Base-by-base conservation (phyloP, 1,140 invertebrate species). In the silkworm (Bombyx mori) region DNA sequence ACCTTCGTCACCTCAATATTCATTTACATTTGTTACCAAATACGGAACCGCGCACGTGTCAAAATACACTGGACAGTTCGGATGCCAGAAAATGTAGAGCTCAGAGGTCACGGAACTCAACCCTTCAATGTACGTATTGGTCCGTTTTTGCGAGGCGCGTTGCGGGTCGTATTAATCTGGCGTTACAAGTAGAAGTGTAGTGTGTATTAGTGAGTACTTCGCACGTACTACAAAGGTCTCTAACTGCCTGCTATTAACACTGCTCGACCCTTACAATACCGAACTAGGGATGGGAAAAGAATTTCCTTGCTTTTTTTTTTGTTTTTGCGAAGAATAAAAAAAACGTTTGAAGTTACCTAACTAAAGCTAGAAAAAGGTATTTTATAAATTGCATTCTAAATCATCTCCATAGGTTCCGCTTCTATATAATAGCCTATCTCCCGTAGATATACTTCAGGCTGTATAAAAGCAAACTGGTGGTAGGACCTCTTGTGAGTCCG, bases 191-290 rank as follows among this genome's bases (percentile, higher is more conserved):
- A 58, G 63, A 63, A 61, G 62, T 58, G 67, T 68, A 66, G 69
- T 71, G 71, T 77, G 75, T 71, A 73, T 69, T 75, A 77, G 79
- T 77, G 79, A 71, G 74, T 79, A 78, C 82, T 82, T 85, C 82
- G 82, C 79, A 82, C 79, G 77, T 81, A 69, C 71, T 74, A 85
- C 78, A 85, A 85, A 80, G 82, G 67, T 68, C 74, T 71, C 79
- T 85, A 85, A 85, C 82, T 85, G 82, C 82, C 82, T 82, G 77
- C 82, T 82, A 85, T 85, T 85, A 85, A 79, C 77, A 73, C 77
- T 66, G 74, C 73, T 79, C 73, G 69, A 69, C 70, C 77, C 68
- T 68, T 69, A 61, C 42, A 44, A 50, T 60, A 62, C 60, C 53
- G 57, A 50, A n/a, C 57, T 82, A 82, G 79, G 71, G 81, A 78